Base-by-base conservation (phyloP, 2,113 vertebrate genomes). In the Phodopus roborovskii region DNA sequence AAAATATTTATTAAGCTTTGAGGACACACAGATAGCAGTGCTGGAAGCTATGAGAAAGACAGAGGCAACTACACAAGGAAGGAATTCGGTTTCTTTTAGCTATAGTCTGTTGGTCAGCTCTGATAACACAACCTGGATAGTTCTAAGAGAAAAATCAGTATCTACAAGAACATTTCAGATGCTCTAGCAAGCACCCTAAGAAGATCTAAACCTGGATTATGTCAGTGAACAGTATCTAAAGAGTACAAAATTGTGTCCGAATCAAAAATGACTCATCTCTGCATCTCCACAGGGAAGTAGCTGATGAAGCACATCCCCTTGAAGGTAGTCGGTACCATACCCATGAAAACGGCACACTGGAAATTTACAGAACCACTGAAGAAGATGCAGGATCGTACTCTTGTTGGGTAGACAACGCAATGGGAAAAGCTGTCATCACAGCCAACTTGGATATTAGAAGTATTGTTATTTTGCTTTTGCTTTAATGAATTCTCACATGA, bases 401-500 rank as follows among this genome's bases (percentile, higher is more conserved):
- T 0, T 99, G 99, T 95, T 98, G 98, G 97, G 99, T 99, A 70
- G 98, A 98, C 94, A 99, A 99, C 92, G 98, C 98, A 0, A 98
- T 99, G 85, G 99, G 99, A 15, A 98, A 98, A 64, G 98, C 98
- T 0, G 99, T 99, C n/a, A 97, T 99, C 70, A 98, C 98, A 7
- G 99, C 99, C 33, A 98, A 96, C 71, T 98, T 99, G 91, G 98
- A 99, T 87, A 98, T 99, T 84, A 99, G 99, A 99, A 99, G 99
- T 99, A 98, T 94, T 62, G 56, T 64, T 9, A 1, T 48, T 62
- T 91, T 53, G 2, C 6, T 91, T 81, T 78, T 71, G 3, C 62
- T 70, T 79, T 68, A 78, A 77, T 79, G 73, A 66, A 16, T 50
- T 79, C 62, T 89, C 30, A 45, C 1, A 1, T 0, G 3, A 5